Conservation (phyloP, 2,113 vertebrate genomes). For the Tricholaema leucomelas region DNA sequence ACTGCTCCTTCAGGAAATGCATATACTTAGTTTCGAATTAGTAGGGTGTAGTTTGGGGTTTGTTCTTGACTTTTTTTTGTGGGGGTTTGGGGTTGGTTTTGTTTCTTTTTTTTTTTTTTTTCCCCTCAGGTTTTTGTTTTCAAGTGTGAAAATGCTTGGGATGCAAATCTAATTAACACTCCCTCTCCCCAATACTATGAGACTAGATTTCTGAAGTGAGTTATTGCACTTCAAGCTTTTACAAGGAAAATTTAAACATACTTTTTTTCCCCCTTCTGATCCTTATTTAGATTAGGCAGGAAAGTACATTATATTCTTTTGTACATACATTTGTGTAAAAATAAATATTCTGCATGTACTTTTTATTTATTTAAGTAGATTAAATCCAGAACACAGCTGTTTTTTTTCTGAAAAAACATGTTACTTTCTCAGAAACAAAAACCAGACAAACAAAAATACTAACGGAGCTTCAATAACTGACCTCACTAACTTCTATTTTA, state of each 20-base stretch:
- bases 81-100: background rate
- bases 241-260: background rate
- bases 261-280: background rate
- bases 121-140: background rate
- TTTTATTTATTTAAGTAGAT: background rate
- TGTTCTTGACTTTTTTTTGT: background rate
- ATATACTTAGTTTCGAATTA: background rate
- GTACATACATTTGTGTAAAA: background rate
- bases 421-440: background rate
- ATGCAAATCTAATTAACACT: background rate
- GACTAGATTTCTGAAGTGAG: background rate
- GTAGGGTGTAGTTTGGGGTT: rapidly evolving
- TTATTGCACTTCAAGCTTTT: background rate
- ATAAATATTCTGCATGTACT: background rate
- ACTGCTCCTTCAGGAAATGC: background rate
- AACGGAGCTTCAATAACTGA: background rate
- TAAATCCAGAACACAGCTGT: background rate
- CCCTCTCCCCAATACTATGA: background rate
- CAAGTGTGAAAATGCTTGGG: background rate
- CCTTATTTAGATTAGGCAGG: background rate
- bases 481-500: background rate
- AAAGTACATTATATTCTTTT: background rate
- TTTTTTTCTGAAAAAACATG: background rate
- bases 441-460: background rate
- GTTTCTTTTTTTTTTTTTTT: background rate